Conservation (phyloP, 2,797 vertebrate genomes). For the Lacerta agilis region DNA sequence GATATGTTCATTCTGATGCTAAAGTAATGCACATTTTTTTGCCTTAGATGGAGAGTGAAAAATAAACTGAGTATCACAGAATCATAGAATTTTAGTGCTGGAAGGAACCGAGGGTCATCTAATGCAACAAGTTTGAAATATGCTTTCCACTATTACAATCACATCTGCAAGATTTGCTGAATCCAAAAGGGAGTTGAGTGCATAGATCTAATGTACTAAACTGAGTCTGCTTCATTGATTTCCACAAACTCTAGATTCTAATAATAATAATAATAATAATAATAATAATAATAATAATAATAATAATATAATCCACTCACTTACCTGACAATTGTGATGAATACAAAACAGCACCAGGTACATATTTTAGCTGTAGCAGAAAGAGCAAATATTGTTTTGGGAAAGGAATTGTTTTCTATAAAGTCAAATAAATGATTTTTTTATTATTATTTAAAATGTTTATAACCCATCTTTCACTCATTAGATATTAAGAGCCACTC, state of each 20-base stretch:
- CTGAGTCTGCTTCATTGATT: not conserved
- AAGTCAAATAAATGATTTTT: no score
- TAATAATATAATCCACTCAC: not conserved
- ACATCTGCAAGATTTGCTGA: not conserved
- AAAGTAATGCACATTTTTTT: not conserved
- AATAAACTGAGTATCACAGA: not conserved
- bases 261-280: not conserved
- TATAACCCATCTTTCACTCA: no score
- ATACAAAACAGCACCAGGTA: not conserved
- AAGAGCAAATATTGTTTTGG: not conserved
- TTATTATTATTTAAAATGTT: no score
- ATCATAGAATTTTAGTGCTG: no score
- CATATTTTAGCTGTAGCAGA: not conserved
- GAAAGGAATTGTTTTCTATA: not conserved
- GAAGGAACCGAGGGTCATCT: not conserved
- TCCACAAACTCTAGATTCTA: no score
- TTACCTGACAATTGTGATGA: not conserved
- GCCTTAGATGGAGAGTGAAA: not conserved
- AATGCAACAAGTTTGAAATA: no score
- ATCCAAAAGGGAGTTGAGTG: not conserved
- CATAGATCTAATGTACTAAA: not conserved
- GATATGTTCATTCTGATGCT: not conserved
- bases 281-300: not conserved
- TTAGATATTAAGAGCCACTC: no score
- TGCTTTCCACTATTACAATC: not conserved